Percentiles rank a stretch among this genome's conserved stretches.
Conservation (phyloP, 2,797 vertebrate species). For the Myotis pilosus region DNA sequence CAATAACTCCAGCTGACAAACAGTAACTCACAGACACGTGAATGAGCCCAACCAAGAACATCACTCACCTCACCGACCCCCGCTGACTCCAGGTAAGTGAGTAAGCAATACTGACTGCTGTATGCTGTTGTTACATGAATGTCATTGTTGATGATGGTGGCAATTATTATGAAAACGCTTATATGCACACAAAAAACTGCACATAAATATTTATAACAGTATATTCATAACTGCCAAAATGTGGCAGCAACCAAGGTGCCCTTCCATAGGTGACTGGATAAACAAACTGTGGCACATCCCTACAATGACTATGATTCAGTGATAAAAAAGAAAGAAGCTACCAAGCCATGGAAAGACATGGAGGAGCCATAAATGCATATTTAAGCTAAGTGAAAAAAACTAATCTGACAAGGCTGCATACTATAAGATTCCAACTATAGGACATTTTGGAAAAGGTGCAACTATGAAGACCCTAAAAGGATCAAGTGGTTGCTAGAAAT, state of each 20-base stretch:
- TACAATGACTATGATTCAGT: not conserved
- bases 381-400: not conserved
- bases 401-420: not conserved
- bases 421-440: not conserved
- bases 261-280: not conserved
- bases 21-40: not conserved
- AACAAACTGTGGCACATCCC: not conserved
- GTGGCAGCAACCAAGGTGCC: not conserved
- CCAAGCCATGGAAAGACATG: not conserved
- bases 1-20: not conserved
- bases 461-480: not conserved
- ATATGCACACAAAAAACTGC: not conserved
- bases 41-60: not conserved
- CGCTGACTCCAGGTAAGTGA: not conserved
- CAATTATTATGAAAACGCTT: not conserved
- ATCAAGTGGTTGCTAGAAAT: not conserved
- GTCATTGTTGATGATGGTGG: not conserved
- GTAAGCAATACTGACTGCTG: not conserved
- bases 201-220: not conserved
- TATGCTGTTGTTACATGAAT: not conserved
- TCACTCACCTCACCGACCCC: not conserved
- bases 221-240: not conserved
- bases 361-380: not conserved
- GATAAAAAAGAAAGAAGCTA: not conserved
- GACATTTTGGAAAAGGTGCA: not conserved